Base-by-base conservation (phyloP, 2,888 invertebrate species). In the Lithodes maja region DNA sequence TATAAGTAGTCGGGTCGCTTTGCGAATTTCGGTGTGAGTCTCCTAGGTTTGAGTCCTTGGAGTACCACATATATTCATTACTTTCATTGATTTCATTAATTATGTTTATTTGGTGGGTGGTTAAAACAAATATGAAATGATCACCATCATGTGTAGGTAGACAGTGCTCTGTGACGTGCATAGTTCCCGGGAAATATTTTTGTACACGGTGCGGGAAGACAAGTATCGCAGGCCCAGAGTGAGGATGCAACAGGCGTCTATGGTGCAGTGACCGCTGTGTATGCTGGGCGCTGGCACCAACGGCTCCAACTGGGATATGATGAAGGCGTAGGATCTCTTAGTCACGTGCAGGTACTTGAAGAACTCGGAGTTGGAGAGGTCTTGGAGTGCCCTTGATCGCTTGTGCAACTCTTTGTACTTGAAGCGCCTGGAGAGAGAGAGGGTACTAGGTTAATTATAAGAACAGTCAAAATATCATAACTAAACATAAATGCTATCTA, bases 181-280 rank as follows among this genome's bases (percentile, higher is more conserved):
- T 5, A 71, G 15, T 5, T 3, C n/a, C 17, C 17, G 15, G 12
- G 71, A 71, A n/a, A 71, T 71, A 5, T 71, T 17, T 5, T 5
- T 1, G 71, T 71, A 71, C n/a, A 17, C n/a, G n/a, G 3, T n/a
- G 15, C 1, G 12, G 17, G 15, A 5, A n/a, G n/a, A 12, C 12
- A 71, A 17, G 71, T 71, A 71, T 12, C 17, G 71, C 71, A 71
- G 71, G 5, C n/a, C 71, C 71, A 71, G 71, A n/a, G 17, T 71
- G 15, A 71, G 71, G 15, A 17, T 71, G 17, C 15, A 71, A 3
- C 15, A 17, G 17, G n/a, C 2, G 71, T 71, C 71, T n/a, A n/a
- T 71, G 71, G 17, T 12, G 15, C n/a, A n/a, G 15, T 1, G 17
- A 3, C 71, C 1, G n/a, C 71, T n/a, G n/a, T 5, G 3, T 71